These are phyloP conservation scores for Naja naja DNA, from an alignment of 2,113 vertebrate species.

Conservation along the genomic window DNA sequence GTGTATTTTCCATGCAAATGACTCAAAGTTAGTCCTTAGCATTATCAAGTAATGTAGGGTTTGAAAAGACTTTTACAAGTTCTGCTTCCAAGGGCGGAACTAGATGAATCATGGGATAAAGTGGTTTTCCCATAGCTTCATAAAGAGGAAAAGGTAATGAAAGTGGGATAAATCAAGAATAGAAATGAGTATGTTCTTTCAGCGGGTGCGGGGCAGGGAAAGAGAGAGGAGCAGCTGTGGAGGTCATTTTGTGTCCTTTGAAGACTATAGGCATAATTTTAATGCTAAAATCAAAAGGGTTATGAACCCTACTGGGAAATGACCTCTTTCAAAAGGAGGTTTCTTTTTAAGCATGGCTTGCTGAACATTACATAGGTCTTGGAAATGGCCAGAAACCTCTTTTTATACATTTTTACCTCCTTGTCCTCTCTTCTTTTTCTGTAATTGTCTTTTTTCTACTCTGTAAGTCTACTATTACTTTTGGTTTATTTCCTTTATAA, in stretches of 20 bases:
- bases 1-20: not conserved
- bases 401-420: slow-evolving; percentile 43
- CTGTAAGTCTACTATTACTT: slow-evolving; percentile 63
- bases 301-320: slow-evolving; percentile 48
- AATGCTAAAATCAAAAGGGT: slow-evolving; percentile 54
- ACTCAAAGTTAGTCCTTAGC: not conserved
- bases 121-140: not conserved
- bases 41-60: not conserved
- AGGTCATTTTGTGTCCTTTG: not conserved
- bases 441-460: slow-evolving; percentile 8
- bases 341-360: slow-evolving; percentile 54
- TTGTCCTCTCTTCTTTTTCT: slow-evolving; percentile 67
- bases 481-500: slow-evolving; percentile 80
- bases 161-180: not conserved
- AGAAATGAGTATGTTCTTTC: not conserved
- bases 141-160: not conserved
- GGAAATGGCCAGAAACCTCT: slow-evolving; percentile 34
- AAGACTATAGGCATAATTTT: slow-evolving; percentile 23
- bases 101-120: too few relatives aligned
- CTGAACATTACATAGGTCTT: slow-evolving; percentile 46
- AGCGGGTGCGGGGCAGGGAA: too few relatives aligned
- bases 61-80: not conserved
- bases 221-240: not conserved
- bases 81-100: not conserved
- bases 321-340: slow-evolving; percentile 51